Evolutionary conservation across 2,113 vertebrate species (phyloP).

Genomic region (Neogobius melanostomus): DNA sequence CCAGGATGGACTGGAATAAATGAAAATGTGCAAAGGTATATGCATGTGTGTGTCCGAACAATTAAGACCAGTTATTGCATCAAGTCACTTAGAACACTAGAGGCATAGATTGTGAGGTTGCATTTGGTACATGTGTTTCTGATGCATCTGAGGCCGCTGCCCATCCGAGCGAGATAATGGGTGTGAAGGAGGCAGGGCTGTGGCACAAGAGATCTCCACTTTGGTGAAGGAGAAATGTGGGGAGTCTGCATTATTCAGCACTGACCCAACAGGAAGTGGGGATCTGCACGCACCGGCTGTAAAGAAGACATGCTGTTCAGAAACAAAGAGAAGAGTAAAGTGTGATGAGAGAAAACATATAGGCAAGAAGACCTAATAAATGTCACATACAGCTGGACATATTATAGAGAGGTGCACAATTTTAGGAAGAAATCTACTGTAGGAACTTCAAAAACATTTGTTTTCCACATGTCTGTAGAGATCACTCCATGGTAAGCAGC

Average conservation of each 20-base stretch:
- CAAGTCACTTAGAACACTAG: background rate
- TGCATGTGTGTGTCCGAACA: too few relatives aligned
- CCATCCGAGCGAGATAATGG: constrained; percentile 63
- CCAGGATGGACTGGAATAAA: constrained; percentile 5
- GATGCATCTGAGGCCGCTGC: constrained; percentile 31
- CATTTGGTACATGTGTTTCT: constrained; percentile 11
- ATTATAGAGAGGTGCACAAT: too few relatives aligned
- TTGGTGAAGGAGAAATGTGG: constrained; percentile 37
- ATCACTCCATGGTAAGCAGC: too few relatives aligned
- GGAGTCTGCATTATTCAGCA: constrained; percentile 69
- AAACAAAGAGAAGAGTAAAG: background rate
- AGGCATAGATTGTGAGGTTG: background rate
- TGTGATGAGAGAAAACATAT: background rate
- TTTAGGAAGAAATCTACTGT: too few relatives aligned
- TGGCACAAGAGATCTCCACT: constrained; percentile 43
- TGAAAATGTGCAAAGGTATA: constrained; percentile 12
- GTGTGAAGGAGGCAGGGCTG: constrained; percentile 50
- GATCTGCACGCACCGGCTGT: constrained; percentile 42
- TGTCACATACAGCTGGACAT: too few relatives aligned
- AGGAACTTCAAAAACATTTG: too few relatives aligned
- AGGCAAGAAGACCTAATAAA: too few relatives aligned
- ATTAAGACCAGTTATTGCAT: background rate
- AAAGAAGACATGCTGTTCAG: background rate
- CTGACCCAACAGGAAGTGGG: constrained; percentile 44
- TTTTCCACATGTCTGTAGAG: too few relatives aligned